Evolutionary conservation across 2,797 vertebrate genomes (phyloP), one percentile per base, ranked within the genome.

Genomic region (Helarctos malayanus): DNA sequence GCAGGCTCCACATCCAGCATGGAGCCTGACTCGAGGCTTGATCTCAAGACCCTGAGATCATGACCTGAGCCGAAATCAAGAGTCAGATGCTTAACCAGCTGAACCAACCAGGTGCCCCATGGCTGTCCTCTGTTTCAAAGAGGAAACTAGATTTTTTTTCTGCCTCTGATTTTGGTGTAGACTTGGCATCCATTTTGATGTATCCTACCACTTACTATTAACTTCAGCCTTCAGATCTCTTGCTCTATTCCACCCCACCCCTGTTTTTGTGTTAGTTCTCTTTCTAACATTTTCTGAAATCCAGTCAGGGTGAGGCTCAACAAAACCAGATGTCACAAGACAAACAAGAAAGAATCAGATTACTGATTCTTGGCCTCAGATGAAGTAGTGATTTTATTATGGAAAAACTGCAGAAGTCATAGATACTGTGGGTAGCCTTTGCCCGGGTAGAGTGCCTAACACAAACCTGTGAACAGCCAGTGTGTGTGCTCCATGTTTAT

Each of bases 251-350:
- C 32, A 71, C 76, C 80, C 80, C 16, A 29, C 38, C 21, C 23
- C 23, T 2, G 56, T n/a, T 93, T 82, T 85, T 54, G 23, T 32
- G 73, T 61, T 47, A 52, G 16, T 93, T 89, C 59, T 86, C 56
- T 83, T 86, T 41, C 41, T 71, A 71, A 87, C 41, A 75, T 61
- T 18, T 84, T 91, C 38, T 81, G 82, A 84, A 45, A 91, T 57
- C 19, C 81, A 59, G 6, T 89, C 32, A 76, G 32, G 18, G 12
- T 29, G 23, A 84, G 45, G 71, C 19, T 82, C 73, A 15, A 47
- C 14, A 52, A 91, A 83, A 78, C 5, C 56, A 41, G 45, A 45
- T 57, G 63, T 76, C 86, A 35, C 61, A 49, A 41, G 82, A 85
- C 73, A 85, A 69, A 83, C 15, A n/a, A 83, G 21, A 54, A 65